A percentile compares a stretch with the other conserved stretches of the same genome.
These are phyloP conservation scores for Drosophila micromelanica DNA, from an alignment of 1,140 invertebrate genomes.

Conservation along the genomic window DNA sequence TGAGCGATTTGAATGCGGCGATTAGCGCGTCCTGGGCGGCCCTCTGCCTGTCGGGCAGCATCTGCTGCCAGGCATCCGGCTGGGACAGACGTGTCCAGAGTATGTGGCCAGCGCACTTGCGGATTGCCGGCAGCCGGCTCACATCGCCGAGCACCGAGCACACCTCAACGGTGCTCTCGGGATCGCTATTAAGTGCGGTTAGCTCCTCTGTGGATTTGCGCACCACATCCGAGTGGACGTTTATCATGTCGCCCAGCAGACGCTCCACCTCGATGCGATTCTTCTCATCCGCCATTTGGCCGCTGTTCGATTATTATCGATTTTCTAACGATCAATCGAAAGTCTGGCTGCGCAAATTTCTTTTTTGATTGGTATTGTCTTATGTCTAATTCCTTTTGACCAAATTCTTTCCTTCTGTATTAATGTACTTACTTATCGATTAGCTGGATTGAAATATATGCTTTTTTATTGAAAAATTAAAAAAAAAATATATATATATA, in stretches of 20 bases:
- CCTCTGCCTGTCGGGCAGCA: not conserved
- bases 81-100: not conserved
- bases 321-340: too few species aligned
- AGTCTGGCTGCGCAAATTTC: too few species aligned
- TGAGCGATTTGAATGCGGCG: conserved; percentile 13
- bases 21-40: not conserved
- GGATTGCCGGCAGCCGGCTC: not conserved
- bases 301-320: too few species aligned
- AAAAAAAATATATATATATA: too few species aligned
- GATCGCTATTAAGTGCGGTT: not conserved
- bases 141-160: conserved; percentile 9
- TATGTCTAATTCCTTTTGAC: too few species aligned
- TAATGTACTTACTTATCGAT: too few species aligned
- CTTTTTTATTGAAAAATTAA: too few species aligned
- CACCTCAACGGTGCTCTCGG: conserved; percentile 2
- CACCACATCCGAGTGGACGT: not conserved
- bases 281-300: conserved; percentile 11
- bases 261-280: not conserved
- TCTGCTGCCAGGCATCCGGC: not conserved
- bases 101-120: conserved; percentile 6
- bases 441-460: too few species aligned
- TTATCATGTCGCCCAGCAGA: conserved; percentile 24
- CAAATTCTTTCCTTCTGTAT: too few species aligned
- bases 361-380: too few species aligned
- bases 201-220: conserved; percentile 17